Evolutionary conservation across 2,797 vertebrate genomes (phyloP).

Genomic region (Eutrigla gurnardus): DNA sequence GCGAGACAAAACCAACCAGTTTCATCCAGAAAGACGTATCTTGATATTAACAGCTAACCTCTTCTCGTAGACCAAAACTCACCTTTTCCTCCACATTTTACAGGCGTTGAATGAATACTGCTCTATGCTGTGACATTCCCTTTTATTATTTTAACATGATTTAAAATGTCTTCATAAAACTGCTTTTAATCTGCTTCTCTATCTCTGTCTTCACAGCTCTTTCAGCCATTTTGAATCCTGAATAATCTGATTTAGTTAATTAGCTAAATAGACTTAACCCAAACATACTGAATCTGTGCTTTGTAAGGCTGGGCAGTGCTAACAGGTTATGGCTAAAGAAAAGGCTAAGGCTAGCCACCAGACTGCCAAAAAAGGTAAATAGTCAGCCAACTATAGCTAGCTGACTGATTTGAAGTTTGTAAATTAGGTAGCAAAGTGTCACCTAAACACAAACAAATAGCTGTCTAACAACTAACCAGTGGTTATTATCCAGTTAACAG

Average conservation of each 20-base stretch:
- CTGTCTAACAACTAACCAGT: conserved; percentile 32
- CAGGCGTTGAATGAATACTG: background rate
- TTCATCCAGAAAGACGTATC: background rate
- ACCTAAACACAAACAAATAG: conserved; percentile 32
- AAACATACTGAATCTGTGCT: conserved; percentile 41
- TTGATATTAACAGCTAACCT: background rate
- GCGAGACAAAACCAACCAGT: background rate
- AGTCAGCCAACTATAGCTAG: conserved; percentile 47
- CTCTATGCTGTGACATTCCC: background rate
- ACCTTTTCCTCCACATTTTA: background rate
- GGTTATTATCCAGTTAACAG: conserved; percentile 34
- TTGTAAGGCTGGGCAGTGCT: conserved; percentile 75
- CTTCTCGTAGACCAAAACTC: background rate
- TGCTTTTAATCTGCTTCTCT: background rate
- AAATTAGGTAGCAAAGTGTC: conserved; percentile 40
- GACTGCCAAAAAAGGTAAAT: conserved; percentile 66
- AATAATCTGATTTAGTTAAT: conserved; percentile 16
- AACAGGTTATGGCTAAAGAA: conserved; percentile 68
- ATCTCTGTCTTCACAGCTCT: conserved; percentile 7
- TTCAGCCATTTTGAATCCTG: conserved; percentile 18
- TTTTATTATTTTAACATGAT: conserved; percentile 8
- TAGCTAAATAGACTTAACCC: conserved; percentile 7
- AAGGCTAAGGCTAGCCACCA: conserved; percentile 65
- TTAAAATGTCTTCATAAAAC: conserved; percentile 26
- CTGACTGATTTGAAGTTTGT: conserved; percentile 36